Conservation (phyloP, 2,888 invertebrate species). For the Odiellus spinosus region DNA sequence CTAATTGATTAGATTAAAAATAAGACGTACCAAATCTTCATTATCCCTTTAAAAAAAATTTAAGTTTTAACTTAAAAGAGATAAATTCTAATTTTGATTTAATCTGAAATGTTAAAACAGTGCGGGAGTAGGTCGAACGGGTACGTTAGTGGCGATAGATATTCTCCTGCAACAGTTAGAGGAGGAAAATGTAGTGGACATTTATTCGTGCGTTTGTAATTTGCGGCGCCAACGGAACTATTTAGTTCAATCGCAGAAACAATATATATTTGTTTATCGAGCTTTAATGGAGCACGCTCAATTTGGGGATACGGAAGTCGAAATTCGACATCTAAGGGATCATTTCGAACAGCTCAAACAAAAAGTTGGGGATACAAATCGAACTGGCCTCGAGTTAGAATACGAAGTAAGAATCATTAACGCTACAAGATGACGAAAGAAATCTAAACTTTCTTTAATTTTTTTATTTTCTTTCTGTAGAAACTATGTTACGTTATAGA, state of each 20-base stretch:
- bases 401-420: slow-evolving; percentile 51
- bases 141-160: slow-evolving; percentile 82
- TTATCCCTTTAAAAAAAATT: no score
- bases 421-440: no score
- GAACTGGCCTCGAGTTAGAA: slow-evolving; percentile 38
- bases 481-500: slow-evolving; percentile 53
- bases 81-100: no score
- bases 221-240: slow-evolving; percentile 79
- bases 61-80: no score
- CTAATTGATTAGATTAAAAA: no score
- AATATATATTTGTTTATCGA: slow-evolving; percentile 89
- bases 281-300: slow-evolving; percentile 79
- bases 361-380: slow-evolving; percentile 46
- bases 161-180: slow-evolving; percentile 49
- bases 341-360: slow-evolving; percentile 55
- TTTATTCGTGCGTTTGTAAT: slow-evolving; percentile 80
- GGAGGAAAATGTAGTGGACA: slow-evolving; percentile 58
- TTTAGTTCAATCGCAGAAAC: slow-evolving; percentile 78
- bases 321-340: slow-evolving; percentile 49
- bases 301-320: slow-evolving; percentile 80
- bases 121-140: slow-evolving; percentile 87
- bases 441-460: no score
- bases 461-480: slow-evolving; percentile 35
- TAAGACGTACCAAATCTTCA: no score
- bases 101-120: no score